Evolutionary conservation across 2,797 vertebrate genomes (phyloP).

Genomic region (Hephaestus fuliginosus): DNA sequence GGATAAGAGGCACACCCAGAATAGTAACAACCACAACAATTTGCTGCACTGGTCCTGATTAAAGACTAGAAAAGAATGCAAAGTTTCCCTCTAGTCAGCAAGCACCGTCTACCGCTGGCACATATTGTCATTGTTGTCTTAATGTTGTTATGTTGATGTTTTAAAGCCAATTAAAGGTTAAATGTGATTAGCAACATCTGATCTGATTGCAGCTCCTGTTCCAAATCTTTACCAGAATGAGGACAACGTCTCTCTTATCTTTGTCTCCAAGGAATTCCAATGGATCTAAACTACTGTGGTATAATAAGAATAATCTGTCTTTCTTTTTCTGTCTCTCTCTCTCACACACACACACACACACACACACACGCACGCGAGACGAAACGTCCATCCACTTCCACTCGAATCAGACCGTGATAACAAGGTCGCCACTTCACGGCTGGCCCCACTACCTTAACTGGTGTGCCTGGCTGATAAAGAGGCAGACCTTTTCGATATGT

Average conservation of each 20-base stretch:
- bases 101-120: neutral
- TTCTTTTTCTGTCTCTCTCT: neutral
- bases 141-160: neutral
- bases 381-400: conserved; percentile 41
- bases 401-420: conserved; percentile 70
- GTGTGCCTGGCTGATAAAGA: conserved; percentile 58
- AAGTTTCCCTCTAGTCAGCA: neutral
- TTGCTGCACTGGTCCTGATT: conserved; percentile 43
- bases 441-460: conserved; percentile 47
- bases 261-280: neutral
- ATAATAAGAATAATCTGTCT: neutral
- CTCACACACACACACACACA: neutral
- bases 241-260: neutral
- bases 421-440: conserved; percentile 62
- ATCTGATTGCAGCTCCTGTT: neutral
- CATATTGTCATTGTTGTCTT: neutral
- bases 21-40: conserved; percentile 65
- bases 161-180: conserved; percentile 10
- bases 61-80: conserved; percentile 20
- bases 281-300: neutral
- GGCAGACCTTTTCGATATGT: conserved; percentile 47
- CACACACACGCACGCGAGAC: neutral
- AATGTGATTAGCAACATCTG: conserved; percentile 4
- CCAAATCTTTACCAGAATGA: neutral
- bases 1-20: conserved; percentile 61